Percentiles rank a stretch among this genome's conserved stretches.
These are phyloP conservation scores for Toxotes chatareus DNA, from an alignment of 2,113 vertebrate species.

Conservation along the genomic window DNA sequence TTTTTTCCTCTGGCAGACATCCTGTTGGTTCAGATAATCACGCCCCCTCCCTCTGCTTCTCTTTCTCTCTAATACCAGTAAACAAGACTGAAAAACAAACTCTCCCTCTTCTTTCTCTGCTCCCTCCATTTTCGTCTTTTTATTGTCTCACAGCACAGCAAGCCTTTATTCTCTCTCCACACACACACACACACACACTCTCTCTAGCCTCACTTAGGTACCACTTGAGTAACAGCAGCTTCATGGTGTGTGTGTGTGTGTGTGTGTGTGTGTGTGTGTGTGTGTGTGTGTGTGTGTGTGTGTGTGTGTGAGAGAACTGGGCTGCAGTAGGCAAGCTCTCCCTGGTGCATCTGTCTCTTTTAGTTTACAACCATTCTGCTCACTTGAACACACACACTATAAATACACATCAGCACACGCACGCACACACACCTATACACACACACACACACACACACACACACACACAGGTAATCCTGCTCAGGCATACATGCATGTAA, in stretches of 20 bases:
- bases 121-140: neutral
- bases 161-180: neutral
- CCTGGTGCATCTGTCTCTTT: slow-evolving; percentile 61
- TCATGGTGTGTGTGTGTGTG: slow-evolving; percentile 14
- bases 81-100: neutral
- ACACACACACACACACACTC: neutral
- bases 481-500: neutral
- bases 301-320: neutral
- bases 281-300: neutral
- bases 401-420: neutral
- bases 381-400: neutral
- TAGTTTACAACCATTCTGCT: slow-evolving; percentile 47
- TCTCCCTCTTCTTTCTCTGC: neutral
- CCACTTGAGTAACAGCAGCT: slow-evolving; percentile 8
- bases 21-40: slow-evolving; percentile 16
- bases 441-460: neutral
- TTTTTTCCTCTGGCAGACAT: neutral
- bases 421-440: slow-evolving; percentile 12
- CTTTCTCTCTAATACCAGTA: neutral
- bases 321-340: slow-evolving; percentile 32
- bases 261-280: neutral
- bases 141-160: neutral
- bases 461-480: slow-evolving; percentile 12
- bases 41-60: no score
- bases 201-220: neutral